Base-by-base conservation (phyloP, 2,797 vertebrate genomes). In the Percopsis omiscomaycus region DNA sequence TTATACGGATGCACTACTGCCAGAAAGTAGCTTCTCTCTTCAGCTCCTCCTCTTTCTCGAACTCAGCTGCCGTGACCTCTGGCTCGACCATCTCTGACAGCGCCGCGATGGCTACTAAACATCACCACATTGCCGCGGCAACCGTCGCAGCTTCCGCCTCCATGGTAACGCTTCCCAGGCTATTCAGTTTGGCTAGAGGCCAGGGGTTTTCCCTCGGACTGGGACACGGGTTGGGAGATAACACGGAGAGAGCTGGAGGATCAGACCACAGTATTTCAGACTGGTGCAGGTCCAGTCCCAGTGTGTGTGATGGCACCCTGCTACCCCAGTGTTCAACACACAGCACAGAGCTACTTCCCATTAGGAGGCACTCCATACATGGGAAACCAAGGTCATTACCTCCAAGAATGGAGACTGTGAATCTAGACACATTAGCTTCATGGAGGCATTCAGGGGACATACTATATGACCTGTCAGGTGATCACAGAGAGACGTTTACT, bases 1-100 rank as follows among this genome's bases (percentile, higher is more conserved):
- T 95, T 59, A 94, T 97, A 73, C 94, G 93, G 74, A 94, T 81
- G 29, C 92, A 93, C 44, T 96, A 96, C 83, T 94, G 94, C 68
- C 92, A 93, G 85, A 94, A 94, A 50, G 92, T 96, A 6, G 80
- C 90, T 0, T 47, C 86, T 29, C 74, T 92, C 52, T 88, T 92
- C 10, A 64, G 84, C 72, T 79, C 84, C 4, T 70, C 89, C 16
- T 87, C 89, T 0, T 89, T 88, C 73, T 66, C 79, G 64, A 81
- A 74, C 56, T 82, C 84, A n/a, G 77, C 69, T 4, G 68, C 67
- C 0, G 74, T 61, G 59, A 50, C 44, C 0, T 68, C 69, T 8
- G 11, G 42, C 10, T 0, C 54, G 0, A 63, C 65, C 56, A 61
- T 79, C 11, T 16, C 68, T 2, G 70, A 87, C 75, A 51, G 16